Conservation (phyloP, 2,888 invertebrate species). For the Drosophila borborema region DNA sequence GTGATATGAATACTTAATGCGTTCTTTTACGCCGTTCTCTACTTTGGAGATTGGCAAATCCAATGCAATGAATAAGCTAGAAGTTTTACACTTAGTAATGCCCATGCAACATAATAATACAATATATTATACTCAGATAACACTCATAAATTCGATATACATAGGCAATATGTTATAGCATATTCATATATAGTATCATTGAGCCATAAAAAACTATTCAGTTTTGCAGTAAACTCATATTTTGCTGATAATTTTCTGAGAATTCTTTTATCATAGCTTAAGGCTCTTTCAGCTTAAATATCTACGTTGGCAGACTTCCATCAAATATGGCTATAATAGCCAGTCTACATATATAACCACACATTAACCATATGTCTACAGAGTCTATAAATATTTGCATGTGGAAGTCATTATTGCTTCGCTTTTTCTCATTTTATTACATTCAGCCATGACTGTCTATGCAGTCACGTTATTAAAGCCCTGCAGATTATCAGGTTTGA, state of each 20-base stretch:
- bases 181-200: background rate
- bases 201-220: too few relatives aligned
- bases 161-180: background rate
- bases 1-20: conserved; percentile 1
- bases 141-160: too few relatives aligned
- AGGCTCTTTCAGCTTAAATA: background rate
- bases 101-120: background rate
- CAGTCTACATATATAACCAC: background rate
- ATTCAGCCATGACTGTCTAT: background rate
- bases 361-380: background rate
- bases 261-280: too few relatives aligned
- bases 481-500: conserved; percentile 6
- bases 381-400: background rate
- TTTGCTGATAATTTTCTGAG: too few relatives aligned
- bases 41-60: background rate
- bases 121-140: background rate
- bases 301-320: background rate
- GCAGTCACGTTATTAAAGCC: background rate
- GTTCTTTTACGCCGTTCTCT: background rate
- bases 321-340: background rate
- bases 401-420: background rate
- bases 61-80: background rate
- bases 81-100: background rate
- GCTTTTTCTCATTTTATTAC: background rate
- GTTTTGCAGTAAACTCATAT: too few relatives aligned